These are phyloP conservation scores for Neotoma lepida DNA, from an alignment of 2,113 vertebrate genomes.

Conservation along the genomic window DNA sequence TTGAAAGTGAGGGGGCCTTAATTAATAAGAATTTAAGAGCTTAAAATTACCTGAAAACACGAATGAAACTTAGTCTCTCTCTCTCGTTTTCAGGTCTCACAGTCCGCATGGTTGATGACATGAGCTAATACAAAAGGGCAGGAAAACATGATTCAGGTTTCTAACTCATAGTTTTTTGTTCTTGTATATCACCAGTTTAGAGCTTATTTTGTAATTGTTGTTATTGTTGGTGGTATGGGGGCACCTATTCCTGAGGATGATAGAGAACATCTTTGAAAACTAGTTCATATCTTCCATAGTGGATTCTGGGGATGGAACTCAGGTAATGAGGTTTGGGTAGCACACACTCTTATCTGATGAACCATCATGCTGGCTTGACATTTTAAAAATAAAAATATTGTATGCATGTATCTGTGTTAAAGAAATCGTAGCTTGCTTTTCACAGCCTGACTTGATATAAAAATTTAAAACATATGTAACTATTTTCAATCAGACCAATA, in stretches of 20 bases:
- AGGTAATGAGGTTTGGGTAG: too few relatives aligned
- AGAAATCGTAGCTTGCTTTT: background rate
- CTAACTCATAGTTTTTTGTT: conserved; percentile 76
- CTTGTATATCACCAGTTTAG: conserved; percentile 78
- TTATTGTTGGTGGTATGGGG: too few relatives aligned
- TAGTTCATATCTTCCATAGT: background rate
- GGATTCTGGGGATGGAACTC: background rate
- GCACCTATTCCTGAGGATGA: background rate
- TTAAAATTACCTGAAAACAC: conserved; percentile 74
- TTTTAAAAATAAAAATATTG: conserved; percentile 60
- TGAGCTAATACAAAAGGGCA: conserved; percentile 74
- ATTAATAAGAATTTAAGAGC: conserved; percentile 77
- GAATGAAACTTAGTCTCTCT: conserved; percentile 52
- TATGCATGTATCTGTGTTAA: conserved; percentile 52
- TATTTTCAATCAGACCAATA: conserved; percentile 40
- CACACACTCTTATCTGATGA: background rate
- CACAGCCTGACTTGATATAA: conserved; percentile 61
- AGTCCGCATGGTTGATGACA: conserved; percentile 79
- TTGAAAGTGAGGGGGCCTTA: conserved; percentile 68
- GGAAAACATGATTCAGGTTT: conserved; percentile 76
- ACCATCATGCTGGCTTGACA: background rate
- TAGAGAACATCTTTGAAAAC: background rate
- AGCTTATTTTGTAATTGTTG: conserved; percentile 6
- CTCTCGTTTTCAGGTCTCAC: conserved; percentile 66
- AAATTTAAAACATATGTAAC: conserved; percentile 18